phyloP scores from a whole-genome alignment of 2,113 vertebrate genomes.

The Chunga burmeisteri region DNA sequence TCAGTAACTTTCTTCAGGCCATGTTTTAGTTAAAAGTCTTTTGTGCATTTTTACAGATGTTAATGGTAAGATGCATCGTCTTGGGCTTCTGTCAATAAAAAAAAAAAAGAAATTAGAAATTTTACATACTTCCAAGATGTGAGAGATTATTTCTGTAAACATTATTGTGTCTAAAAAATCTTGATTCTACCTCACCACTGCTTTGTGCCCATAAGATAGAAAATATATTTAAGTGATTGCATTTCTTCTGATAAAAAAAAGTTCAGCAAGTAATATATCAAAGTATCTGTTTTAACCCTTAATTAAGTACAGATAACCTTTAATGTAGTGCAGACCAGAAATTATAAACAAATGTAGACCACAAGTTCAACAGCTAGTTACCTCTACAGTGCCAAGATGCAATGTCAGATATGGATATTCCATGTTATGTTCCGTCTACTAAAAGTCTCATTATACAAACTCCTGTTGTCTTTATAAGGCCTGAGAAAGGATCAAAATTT shows the following conservation, averaged over 20 bases:
- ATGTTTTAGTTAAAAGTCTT: not conserved
- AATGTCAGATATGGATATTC: not conserved
- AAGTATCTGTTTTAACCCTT: not conserved
- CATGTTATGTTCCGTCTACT: not conserved
- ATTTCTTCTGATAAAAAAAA: not conserved
- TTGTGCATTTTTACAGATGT: not conserved
- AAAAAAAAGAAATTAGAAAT: not conserved
- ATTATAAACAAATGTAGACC: not conserved
- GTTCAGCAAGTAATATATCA: not conserved
- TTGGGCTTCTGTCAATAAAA: constrained; percentile 13
- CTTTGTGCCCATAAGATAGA: not conserved
- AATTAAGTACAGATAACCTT: not conserved
- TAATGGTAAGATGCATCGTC: not conserved
- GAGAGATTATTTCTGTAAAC: not conserved
- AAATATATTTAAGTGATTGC: not conserved
- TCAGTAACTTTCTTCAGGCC: not conserved
- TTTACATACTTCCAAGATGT: not conserved
- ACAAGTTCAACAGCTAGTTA: not conserved
- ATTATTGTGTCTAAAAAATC: not conserved
- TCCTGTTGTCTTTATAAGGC: too few relatives aligned
- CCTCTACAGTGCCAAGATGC: not conserved
- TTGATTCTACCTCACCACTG: not conserved
- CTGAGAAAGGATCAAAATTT: not conserved
- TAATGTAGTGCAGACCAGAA: not conserved
- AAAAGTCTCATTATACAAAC: not conserved